Conservation (phyloP, 2,113 vertebrate genomes). For the Gopherus flavomarginatus region DNA sequence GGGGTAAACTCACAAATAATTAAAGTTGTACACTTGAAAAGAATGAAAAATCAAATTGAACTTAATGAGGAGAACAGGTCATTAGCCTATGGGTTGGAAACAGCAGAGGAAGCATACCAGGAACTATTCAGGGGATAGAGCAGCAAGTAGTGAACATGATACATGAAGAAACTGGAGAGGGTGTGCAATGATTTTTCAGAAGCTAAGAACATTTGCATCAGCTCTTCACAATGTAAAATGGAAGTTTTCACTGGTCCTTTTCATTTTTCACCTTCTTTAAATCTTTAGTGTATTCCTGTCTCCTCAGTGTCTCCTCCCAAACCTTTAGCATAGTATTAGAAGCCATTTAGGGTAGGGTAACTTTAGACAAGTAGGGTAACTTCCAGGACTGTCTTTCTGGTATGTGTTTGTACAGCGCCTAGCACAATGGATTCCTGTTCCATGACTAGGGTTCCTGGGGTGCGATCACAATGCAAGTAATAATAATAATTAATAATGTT, state of each 20-base stretch:
- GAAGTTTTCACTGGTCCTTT: neutral
- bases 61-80: neutral
- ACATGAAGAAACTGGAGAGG: neutral
- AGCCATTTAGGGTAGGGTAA: neutral
- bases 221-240: neutral
- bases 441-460: neutral
- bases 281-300: rapidly evolving
- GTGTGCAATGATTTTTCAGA: neutral
- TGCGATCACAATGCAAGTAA: neutral
- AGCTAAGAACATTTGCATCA: neutral
- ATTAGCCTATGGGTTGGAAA: neutral
- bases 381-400: neutral
- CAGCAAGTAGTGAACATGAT: neutral
- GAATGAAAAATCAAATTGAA: neutral
- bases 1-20: neutral
- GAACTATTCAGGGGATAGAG: neutral
- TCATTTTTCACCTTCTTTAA: neutral
- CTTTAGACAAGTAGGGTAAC: neutral
- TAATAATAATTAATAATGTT: neutral
- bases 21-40: neutral
- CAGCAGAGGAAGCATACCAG: neutral
- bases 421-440: neutral
- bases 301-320: neutral
- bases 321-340: neutral
- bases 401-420: neutral